Evolutionary conservation across 2,888 invertebrate genomes (phyloP).

Genomic region (Eupithecia abbreviata): DNA sequence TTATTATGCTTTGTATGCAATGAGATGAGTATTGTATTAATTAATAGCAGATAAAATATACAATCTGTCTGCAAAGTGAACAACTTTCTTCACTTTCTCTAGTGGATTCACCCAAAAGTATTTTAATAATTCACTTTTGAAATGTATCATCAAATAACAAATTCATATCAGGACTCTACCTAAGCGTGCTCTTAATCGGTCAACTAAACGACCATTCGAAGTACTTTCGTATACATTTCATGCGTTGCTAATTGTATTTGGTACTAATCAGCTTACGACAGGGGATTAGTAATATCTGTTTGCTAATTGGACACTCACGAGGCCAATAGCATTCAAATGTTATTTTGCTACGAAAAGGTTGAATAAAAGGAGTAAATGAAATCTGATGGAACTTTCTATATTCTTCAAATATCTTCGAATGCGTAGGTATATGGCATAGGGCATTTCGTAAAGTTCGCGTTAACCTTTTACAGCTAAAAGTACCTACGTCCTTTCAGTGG

Average conservation of each 20-base stretch:
- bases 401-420: not conserved
- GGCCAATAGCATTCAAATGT: not conserved
- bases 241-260: constrained; percentile 42
- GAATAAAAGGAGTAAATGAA: not conserved
- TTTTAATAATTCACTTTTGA: not conserved
- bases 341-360: not conserved
- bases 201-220: not conserved
- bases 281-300: constrained; percentile 10
- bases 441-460: not conserved
- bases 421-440: not conserved
- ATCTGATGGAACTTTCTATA: not conserved
- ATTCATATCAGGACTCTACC: not conserved
- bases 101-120: not conserved
- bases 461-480: not conserved
- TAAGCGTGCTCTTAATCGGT: not conserved
- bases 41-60: not conserved
- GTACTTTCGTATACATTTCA: constrained; percentile 16
- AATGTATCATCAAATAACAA: not conserved
- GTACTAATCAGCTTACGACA: constrained; percentile 12
- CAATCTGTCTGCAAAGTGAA: not conserved
- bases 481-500: too few species aligned
- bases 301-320: constrained; percentile 13
- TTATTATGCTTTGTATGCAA: constrained; percentile 6
- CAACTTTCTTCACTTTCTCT: constrained; percentile 11
- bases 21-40: constrained; percentile 6